These are phyloP conservation scores for Oreohelix idahoensis DNA, from an alignment of 1,140 invertebrate species.

Conservation along the genomic window DNA sequence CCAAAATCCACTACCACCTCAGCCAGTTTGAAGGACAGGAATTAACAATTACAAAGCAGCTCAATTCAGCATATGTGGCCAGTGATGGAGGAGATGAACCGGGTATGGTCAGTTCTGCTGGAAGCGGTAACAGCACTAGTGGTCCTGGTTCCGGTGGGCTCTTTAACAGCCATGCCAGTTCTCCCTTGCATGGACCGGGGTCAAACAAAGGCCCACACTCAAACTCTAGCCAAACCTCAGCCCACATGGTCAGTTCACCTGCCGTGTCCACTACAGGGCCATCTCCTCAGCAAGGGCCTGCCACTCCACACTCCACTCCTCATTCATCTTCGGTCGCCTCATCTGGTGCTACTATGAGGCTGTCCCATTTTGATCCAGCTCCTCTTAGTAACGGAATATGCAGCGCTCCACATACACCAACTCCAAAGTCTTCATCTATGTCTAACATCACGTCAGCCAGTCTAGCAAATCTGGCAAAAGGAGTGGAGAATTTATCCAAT, in stretches of 20 bases:
- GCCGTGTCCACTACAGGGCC: slow-evolving; percentile 12
- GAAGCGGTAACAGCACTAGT: neutral
- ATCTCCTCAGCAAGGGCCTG: slow-evolving; percentile 44
- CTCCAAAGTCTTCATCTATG: slow-evolving; percentile 57
- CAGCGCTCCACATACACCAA: slow-evolving; percentile 52
- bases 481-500: slow-evolving; percentile 71
- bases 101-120: slow-evolving; percentile 31
- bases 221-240: slow-evolving; percentile 67
- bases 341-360: slow-evolving; percentile 65
- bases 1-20: slow-evolving; percentile 92
- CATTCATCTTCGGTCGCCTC: slow-evolving; percentile 48
- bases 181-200: slow-evolving; percentile 34
- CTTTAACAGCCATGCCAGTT: slow-evolving; percentile 42
- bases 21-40: slow-evolving; percentile 97
- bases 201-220: slow-evolving; percentile 62
- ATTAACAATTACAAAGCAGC: slow-evolving; percentile 95
- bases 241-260: slow-evolving; percentile 34
- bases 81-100: slow-evolving; percentile 14
- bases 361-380: slow-evolving; percentile 68
- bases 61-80: slow-evolving; percentile 78
- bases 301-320: slow-evolving; percentile 50
- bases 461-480: slow-evolving; percentile 72
- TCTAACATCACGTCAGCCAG: slow-evolving; percentile 72
- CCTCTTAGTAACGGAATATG: slow-evolving; percentile 41
- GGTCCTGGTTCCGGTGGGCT: neutral